Base-by-base conservation (phyloP, 2,888 invertebrate species). In the Clivina fossor region DNA sequence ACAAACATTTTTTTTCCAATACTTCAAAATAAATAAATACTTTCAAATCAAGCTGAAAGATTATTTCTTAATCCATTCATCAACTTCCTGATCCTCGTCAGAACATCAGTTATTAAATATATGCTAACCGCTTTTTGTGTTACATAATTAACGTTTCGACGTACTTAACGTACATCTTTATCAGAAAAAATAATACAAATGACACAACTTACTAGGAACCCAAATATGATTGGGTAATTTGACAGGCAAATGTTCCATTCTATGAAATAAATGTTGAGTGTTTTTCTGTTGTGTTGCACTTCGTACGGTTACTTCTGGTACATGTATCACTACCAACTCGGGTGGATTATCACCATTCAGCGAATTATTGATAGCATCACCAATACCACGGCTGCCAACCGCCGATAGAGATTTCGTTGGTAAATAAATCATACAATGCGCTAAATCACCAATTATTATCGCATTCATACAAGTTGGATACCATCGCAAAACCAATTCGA, bases 371-470 rank as follows among this genome's bases (percentile, higher is more conserved):
- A 80, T 75, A 1, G 79, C 78, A 64, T 78, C 72, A 63, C 78
- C 76, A 54, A 79, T 78, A 50, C 76, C 78, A 69, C 76, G 68
- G 15, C 78, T 78, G 61, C 79, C 79, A n/a, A 79, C 65, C 1
- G 82, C 80, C 4, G 78, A 76, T 2, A 82, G 78, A 1, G 80
- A 77, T 33, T 68, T 71, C 55, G 78, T 74, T 4, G 84, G 81
- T 61, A 83, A 76, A 68, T 85, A 85, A 58, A 85, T 73, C 19
- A 78, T 74, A 62, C 80, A 76, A 63, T 80, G 76, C 0, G 81
- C 81, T 22, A 84, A 65, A 61, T 81, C 81, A 9, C 82, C 79
- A 63, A 68, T 76, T 33, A 81, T 64, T 7, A 80, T 71, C 63
- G 80, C 69, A 55, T 76, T 75, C 60, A 75, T 75, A 79, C 80